phyloP scores from a whole-genome alignment of 2,113 vertebrate species.

The Thamnophis sirtalis region DNA sequence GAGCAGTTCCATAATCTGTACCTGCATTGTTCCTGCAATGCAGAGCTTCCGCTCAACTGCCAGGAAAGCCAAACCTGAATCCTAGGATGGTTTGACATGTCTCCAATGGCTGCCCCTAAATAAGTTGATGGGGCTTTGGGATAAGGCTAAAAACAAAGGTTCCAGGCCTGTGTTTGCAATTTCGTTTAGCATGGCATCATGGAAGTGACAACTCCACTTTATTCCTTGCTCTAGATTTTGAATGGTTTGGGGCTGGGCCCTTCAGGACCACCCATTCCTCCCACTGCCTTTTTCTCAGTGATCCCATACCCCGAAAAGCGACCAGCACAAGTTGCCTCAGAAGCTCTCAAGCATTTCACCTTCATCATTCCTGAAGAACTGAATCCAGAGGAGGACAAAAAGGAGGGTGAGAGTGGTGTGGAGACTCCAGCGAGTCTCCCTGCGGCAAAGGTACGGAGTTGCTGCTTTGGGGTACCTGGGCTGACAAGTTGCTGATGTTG shows the following conservation, averaged over 20 bases:
- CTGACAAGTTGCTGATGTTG: background rate
- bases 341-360: conserved; percentile 66
- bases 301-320: conserved; percentile 73
- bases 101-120: background rate
- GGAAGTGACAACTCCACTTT: background rate
- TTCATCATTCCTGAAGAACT: conserved; percentile 61
- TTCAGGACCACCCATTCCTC: conserved; percentile 71
- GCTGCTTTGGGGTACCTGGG: background rate
- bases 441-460: conserved; percentile 61
- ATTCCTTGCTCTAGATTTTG: conserved; percentile 71
- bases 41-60: background rate
- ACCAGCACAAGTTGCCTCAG: background rate
- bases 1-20: background rate
- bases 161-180: background rate
- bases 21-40: background rate
- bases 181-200: no score
- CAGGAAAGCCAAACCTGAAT: background rate
- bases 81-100: background rate
- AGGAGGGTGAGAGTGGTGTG: conserved; percentile 36
- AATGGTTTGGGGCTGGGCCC: conserved; percentile 76
- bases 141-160: background rate
- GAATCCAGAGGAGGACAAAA: conserved; percentile 57
- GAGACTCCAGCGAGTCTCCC: conserved; percentile 10
- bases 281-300: conserved; percentile 72
- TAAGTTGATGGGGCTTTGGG: background rate